Evolutionary conservation across 1,140 invertebrate species (phyloP), one percentile per base, ranked within the genome.

Genomic region (Papilio helenus): DNA sequence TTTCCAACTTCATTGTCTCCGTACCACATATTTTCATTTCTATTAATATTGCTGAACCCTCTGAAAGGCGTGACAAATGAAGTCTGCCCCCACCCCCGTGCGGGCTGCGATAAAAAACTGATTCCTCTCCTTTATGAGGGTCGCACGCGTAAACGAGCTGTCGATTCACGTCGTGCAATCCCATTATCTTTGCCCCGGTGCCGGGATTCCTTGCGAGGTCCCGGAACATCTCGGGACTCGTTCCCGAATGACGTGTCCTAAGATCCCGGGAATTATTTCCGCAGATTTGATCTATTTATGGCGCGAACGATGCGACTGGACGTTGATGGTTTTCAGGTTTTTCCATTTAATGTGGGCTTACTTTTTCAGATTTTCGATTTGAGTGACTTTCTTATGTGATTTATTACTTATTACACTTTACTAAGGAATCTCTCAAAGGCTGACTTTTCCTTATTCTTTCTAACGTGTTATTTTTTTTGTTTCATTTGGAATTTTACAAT

Each of bases 271-370:
- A 80, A 82, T 82, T 71, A 81, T 82, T 82, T 78, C 76, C 80
- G 39, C 72, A 20, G 82, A 85, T 85, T 82, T 85, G 81, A 85
- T 83, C 79, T 83, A 85, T 85, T 85, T 83, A 85, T 79, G 81
- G 68, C 55, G 65, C 58, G 68, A 61, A 79, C 71, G 72, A 49
- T 23, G 58, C 78, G 65, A 80, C 49, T 78, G 77, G 80, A 85
- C 84, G 78, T 82, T 85, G 80, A 85, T 76, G 61, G 80, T 76
- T 83, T 83, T 85, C 81, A 82, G 79, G 82, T 79, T 80, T 83
- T 82, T 80, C 84, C 76, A 81, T 85, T 77, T 49, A 46, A 72
- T 20, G 44, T 29, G 10, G 1, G 23, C 44, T 9, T 23, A 18
- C 20, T 73, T 74, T 74, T 74, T 74, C 72, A 74, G 44, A 49